phyloP scores from a whole-genome alignment of 92 coral and sea anemone genomes.

The Plumapathes pennacea region DNA sequence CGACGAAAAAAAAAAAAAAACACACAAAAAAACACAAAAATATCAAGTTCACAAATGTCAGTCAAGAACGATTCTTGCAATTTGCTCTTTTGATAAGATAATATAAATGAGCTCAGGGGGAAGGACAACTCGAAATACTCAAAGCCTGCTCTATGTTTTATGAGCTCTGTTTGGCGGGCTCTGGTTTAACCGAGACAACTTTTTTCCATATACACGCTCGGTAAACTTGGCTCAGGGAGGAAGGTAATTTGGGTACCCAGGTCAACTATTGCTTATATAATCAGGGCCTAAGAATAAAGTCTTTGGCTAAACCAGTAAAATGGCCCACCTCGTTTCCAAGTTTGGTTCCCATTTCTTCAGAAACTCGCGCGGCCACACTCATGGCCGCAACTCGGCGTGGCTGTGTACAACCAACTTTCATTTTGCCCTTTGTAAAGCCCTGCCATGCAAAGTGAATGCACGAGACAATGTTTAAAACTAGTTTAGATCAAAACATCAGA shows the following conservation, averaged over 20 bases:
- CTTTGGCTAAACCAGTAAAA: no score
- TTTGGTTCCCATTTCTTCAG: constrained; percentile 98
- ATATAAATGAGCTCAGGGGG: no score
- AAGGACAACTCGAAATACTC: no score
- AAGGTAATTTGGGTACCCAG: no score
- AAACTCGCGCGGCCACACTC: constrained; percentile 99
- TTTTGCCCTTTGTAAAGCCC: constrained; percentile 88
- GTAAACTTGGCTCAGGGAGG: no score
- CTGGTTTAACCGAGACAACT: no score
- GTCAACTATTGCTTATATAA: no score
- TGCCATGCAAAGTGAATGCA: neutral
- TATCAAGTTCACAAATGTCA: neutral
- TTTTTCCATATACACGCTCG: no score
- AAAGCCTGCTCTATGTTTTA: no score
- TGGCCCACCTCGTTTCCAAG: constrained; percentile 88
- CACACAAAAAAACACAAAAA: neutral
- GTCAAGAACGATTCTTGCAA: neutral
- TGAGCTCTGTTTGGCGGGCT: no score
- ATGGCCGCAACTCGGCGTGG: constrained; percentile 99
- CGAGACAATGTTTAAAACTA: neutral
- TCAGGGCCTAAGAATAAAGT: no score
- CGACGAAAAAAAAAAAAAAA: neutral
- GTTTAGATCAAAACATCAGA: neutral
- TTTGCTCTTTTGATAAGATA: no score
- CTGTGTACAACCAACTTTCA: constrained; percentile 97